Evolutionary conservation across 2,113 vertebrate species (phyloP), one percentile per base, ranked within the genome.

Genomic region (Ptilorrhoa leucosticta): DNA sequence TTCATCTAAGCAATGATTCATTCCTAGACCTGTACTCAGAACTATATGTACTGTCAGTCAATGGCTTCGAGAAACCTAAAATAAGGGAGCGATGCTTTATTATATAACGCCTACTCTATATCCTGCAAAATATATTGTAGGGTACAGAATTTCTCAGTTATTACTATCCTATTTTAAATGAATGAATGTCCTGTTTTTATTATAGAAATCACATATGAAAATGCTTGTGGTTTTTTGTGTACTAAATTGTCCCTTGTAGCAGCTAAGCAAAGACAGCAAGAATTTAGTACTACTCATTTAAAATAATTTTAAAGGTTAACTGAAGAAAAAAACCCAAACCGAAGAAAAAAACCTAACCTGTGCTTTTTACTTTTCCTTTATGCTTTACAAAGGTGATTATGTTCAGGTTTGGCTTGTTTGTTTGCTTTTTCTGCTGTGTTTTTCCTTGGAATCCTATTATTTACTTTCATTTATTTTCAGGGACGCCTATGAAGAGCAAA

Each of bases 21-120:
- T 97, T 97, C 77, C 35, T 69, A 84, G 73, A 85, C 76, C 22
- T 83, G 26, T 50, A 61, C 83, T 97, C 37, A 68, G 44, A 85
- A 91, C 17, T 87, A n/a, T 61, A 83, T 71, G 15, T 90, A 68
- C 57, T 92, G 72, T 94, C 85, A 86, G 84, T 78, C 93, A 95
- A 91, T 70, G 37, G 65, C 50, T 78, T 76, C 81, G 30, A 90
- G 69, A 92, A 96, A 93, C 53, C 33, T 58, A 75, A 86, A 95
- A 83, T 92, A 95, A 89, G 21, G 27, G 15, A 94, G 9, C n/a
- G 94, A 45, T 33, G 44, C 30, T 30, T 82, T 17, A 23, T 40
- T 48, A 28, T 28, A 66, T 89, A 89, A 92, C 66, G 18, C 54
- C 28, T 96, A 18, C 37, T 35, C 2, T 87, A 47, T 53, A 91